Evolutionary conservation across 2,888 invertebrate species (phyloP).

Genomic region (Xylophagus ater): DNA sequence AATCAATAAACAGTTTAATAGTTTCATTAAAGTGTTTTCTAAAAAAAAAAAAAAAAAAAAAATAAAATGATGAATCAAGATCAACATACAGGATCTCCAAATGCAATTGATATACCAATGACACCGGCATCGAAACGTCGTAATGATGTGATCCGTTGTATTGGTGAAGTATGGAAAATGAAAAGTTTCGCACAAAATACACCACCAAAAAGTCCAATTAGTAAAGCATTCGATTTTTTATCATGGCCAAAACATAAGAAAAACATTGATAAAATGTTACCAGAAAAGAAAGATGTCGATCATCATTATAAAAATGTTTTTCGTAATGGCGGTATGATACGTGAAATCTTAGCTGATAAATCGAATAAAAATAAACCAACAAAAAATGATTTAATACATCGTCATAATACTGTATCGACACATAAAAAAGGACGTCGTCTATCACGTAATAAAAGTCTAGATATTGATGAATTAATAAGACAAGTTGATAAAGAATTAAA

Average conservation of each 20-base stretch:
- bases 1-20: not conserved
- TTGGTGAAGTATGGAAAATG: slow-evolving; percentile 18
- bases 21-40: not conserved
- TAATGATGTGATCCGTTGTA: slow-evolving; percentile 20
- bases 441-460: slow-evolving; percentile 32
- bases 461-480: slow-evolving; percentile 33
- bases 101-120: slow-evolving; percentile 19
- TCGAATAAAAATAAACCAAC: slow-evolving; percentile 19
- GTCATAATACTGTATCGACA: slow-evolving; percentile 17
- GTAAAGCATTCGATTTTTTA: slow-evolving; percentile 36
- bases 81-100: slow-evolving; percentile 18
- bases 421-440: not conserved
- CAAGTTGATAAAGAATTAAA: no score
- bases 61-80: slow-evolving; percentile 16
- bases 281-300: not conserved
- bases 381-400: slow-evolving; percentile 11
- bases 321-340: slow-evolving; percentile 32
- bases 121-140: slow-evolving; percentile 17
- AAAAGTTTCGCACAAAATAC: slow-evolving; percentile 10
- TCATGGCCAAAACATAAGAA: slow-evolving; percentile 30
- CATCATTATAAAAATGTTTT: slow-evolving; percentile 30
- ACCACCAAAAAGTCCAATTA: slow-evolving; percentile 31
- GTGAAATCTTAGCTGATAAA: slow-evolving; percentile 34
- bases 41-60: not conserved
- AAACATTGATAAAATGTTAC: slow-evolving; percentile 10